These are phyloP conservation scores for Caenorhabditis tropicalis DNA, from an alignment of 1,140 invertebrate species.

Conservation along the genomic window DNA sequence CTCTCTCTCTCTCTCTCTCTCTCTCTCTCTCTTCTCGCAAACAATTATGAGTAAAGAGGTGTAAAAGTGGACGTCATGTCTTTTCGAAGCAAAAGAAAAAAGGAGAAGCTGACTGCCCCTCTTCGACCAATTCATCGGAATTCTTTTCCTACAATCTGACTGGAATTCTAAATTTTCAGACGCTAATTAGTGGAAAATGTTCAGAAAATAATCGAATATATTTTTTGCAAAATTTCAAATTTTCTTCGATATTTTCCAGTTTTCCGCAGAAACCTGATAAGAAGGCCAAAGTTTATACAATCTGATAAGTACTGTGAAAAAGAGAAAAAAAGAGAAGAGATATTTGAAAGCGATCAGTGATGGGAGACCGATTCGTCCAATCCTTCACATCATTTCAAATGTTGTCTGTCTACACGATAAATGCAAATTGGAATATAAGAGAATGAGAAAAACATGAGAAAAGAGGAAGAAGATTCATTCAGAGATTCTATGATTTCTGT, in stretches of 20 bases:
- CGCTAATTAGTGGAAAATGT: background rate
- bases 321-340: background rate
- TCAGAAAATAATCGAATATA: background rate
- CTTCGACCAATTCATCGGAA: constrained; percentile 11
- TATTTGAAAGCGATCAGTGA: background rate
- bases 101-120: background rate
- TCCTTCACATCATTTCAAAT: background rate
- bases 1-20: background rate
- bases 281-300: background rate
- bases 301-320: background rate
- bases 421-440: background rate
- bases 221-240: background rate
- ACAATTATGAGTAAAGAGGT: constrained; percentile 37
- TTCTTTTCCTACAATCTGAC: background rate
- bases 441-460: background rate
- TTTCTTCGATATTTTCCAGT: background rate
- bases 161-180: background rate
- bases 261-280: background rate
- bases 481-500: constrained; percentile 13
- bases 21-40: background rate
- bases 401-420: background rate
- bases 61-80: background rate
- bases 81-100: background rate
- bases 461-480: too few species aligned
- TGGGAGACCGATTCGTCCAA: background rate